Evolutionary conservation across 2,113 vertebrate genomes (phyloP).

Genomic region (Pyxicephalus adspersus): DNA sequence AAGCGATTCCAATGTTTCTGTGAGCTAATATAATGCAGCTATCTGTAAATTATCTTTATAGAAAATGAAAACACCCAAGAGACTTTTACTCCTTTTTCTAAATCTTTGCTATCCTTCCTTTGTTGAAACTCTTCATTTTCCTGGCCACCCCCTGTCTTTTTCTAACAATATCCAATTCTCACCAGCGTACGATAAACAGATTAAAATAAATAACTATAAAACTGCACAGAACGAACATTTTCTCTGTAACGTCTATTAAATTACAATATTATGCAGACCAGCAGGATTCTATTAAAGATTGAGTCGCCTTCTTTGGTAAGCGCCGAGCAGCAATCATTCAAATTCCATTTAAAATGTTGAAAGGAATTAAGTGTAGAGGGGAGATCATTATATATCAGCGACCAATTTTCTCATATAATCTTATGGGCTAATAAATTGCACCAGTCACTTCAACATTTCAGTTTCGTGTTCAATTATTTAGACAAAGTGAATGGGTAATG

Average conservation of each 20-base stretch:
- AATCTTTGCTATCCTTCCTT: background rate
- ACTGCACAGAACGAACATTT: constrained; percentile 22
- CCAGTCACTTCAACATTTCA: constrained; percentile 10
- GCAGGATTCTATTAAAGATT: constrained; percentile 48
- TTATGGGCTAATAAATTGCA: constrained; percentile 36
- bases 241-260: constrained; percentile 27
- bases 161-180: constrained; percentile 21
- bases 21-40: no score
- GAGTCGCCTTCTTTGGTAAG: constrained; percentile 20
- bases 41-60: background rate
- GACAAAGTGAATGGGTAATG: background rate
- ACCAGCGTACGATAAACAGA: constrained; percentile 31
- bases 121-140: background rate
- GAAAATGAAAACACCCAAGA: background rate
- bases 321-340: constrained; percentile 40
- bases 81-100: background rate
- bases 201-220: constrained; percentile 39
- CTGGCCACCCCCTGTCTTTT: background rate
- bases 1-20: no score
- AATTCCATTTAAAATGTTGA: constrained; percentile 52
- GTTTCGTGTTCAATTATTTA: constrained; percentile 40
- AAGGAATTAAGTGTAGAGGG: constrained; percentile 42
- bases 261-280: constrained; percentile 45
- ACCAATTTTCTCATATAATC: constrained; percentile 44
- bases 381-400: constrained; percentile 51